Evolutionary conservation across 2,797 vertebrate genomes (phyloP).

Genomic region (Peromyscus aztecus): DNA sequence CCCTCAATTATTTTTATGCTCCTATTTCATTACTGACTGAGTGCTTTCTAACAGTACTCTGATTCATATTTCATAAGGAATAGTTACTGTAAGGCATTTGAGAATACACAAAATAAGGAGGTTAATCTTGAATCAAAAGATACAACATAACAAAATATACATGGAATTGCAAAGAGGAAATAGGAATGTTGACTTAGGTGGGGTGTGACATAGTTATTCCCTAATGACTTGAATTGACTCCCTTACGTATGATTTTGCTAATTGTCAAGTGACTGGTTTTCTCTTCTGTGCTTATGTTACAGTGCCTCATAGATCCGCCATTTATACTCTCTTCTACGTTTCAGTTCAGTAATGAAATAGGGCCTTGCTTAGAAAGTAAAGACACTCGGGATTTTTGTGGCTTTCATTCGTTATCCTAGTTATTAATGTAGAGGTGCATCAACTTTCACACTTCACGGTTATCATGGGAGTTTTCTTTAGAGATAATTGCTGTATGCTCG

Average conservation of each 20-base stretch:
- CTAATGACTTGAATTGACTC: not conserved
- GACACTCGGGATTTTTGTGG: not conserved
- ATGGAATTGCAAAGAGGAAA: not conserved
- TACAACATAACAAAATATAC: not conserved
- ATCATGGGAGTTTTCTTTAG: conserved; percentile 21
- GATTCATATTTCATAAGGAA: conserved; percentile 37
- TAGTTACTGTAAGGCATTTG: conserved; percentile 32
- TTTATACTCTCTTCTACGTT: not conserved
- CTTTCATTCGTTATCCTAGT: not conserved
- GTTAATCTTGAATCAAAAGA: conserved; percentile 6
- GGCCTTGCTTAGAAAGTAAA: not conserved
- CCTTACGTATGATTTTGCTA: not conserved
- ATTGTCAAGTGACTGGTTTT: not conserved
- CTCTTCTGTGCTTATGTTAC: not conserved
- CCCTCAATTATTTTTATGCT: conserved; percentile 34
- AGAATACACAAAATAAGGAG: conserved; percentile 33
- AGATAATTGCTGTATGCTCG: not conserved
- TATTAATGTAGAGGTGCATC: not conserved
- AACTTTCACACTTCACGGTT: not conserved
- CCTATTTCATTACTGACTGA: not conserved
- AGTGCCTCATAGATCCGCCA: not conserved
- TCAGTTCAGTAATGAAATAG: not conserved
- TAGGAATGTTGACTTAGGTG: not conserved
- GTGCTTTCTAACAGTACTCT: not conserved
- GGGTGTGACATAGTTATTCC: not conserved